phyloP scores from a whole-genome alignment of 2,113 vertebrate genomes.

The Oncorhynchus gorbuscha region DNA sequence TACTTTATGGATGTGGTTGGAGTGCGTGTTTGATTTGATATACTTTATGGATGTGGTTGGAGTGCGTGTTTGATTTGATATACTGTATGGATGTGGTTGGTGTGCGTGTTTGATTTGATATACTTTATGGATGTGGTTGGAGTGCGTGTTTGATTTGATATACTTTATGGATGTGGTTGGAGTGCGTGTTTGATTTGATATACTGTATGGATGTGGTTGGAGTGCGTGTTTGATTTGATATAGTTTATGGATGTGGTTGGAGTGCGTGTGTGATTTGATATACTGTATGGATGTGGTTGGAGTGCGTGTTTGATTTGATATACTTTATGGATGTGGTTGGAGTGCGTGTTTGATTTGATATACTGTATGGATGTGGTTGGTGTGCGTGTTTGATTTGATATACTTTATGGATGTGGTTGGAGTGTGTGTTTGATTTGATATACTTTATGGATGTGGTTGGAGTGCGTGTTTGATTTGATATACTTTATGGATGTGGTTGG shows the following conservation, averaged over 20 bases:
- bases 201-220: not conserved
- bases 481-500: too few species aligned
- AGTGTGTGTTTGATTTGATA: too few species aligned
- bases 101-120: not conserved
- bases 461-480: too few species aligned
- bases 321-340: not conserved
- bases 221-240: not conserved
- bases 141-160: not conserved
- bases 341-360: not conserved
- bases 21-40: slow-evolving; percentile 8
- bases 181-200: not conserved
- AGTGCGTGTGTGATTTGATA: not conserved
- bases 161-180: not conserved
- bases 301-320: not conserved
- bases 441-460: too few species aligned
- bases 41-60: slow-evolving; percentile 3
- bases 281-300: too few species aligned
- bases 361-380: too few species aligned
- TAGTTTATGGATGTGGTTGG: not conserved
- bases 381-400: too few species aligned
- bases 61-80: not conserved
- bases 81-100: not conserved
- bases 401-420: too few species aligned
- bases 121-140: too few species aligned
- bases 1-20: not conserved